A percentile compares a stretch with the other conserved stretches of the same genome.
These are phyloP conservation scores for Gerosis bhagava DNA, from an alignment of 2,888 invertebrate genomes.

Conservation along the genomic window DNA sequence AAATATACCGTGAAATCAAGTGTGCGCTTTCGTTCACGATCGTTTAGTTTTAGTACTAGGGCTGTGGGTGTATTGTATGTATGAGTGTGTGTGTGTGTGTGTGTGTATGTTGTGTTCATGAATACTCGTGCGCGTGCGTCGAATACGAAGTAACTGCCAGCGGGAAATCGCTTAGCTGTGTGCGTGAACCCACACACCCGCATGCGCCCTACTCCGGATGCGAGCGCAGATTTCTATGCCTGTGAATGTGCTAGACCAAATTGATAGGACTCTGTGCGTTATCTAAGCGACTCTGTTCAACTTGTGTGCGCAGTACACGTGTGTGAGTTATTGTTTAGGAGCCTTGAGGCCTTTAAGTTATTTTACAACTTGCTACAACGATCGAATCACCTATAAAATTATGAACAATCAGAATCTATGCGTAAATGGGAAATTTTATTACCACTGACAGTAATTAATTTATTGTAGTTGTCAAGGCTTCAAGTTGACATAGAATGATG, in stretches of 20 bases:
- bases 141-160: slow-evolving; percentile 45
- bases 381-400: slow-evolving; percentile 69
- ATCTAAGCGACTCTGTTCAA: slow-evolving; percentile 54
- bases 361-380: slow-evolving; percentile 63
- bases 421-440: slow-evolving; percentile 54
- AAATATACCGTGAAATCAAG: slow-evolving; percentile 61
- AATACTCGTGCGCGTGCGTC: slow-evolving; percentile 44
- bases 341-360: slow-evolving; percentile 64
- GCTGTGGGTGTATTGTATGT: no score
- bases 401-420: slow-evolving; percentile 66
- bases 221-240: slow-evolving; percentile 70
- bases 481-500: slow-evolving; percentile 33
- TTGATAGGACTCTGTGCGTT: slow-evolving; percentile 65
- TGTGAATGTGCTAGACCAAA: slow-evolving; percentile 70
- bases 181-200: slow-evolving; percentile 53
- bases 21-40: slow-evolving; percentile 68
- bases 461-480: slow-evolving; percentile 61
- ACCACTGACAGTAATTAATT: slow-evolving; percentile 61
- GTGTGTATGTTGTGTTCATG: no score
- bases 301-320: slow-evolving; percentile 41
- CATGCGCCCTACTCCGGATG: slow-evolving; percentile 74
- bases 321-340: slow-evolving; percentile 47
- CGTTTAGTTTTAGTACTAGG: slow-evolving; percentile 52
- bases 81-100: slow-evolving; percentile 43
- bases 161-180: slow-evolving; percentile 52